Evolutionary conservation across 2,888 invertebrate species (phyloP).

Genomic region (Trichacis sp.): DNA sequence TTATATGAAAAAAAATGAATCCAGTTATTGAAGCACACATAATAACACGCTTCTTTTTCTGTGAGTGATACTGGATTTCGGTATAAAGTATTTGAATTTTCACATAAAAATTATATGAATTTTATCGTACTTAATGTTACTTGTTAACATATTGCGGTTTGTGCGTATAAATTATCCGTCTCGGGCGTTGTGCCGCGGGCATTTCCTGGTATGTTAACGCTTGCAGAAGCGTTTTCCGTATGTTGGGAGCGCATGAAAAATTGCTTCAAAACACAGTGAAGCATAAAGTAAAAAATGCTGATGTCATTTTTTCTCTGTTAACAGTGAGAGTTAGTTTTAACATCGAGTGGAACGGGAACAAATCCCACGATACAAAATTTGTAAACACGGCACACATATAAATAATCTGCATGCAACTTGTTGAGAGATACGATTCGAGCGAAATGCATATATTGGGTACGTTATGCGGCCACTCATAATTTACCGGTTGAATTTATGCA

Average conservation of each 20-base stretch:
- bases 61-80: too few relatives aligned
- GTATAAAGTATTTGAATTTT: too few relatives aligned
- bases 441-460: too few relatives aligned
- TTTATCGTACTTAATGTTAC: background rate
- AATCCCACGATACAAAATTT: background rate
- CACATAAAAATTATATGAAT: too few relatives aligned
- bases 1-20: too few relatives aligned
- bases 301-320: slow-evolving; percentile 21
- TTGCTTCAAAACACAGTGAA: slow-evolving; percentile 13
- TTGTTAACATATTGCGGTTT: slow-evolving; percentile 28
- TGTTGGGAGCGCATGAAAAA: slow-evolving; percentile 20
- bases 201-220: slow-evolving; percentile 35
- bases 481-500: too few relatives aligned
- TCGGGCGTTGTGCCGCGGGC: slow-evolving; percentile 16
- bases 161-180: slow-evolving; percentile 28
- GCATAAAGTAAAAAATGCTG: slow-evolving; percentile 22
- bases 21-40: too few relatives aligned
- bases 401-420: slow-evolving; percentile 18
- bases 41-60: too few relatives aligned
- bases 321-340: slow-evolving; percentile 16
- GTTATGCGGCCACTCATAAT: too few relatives aligned
- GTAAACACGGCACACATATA: slow-evolving; percentile 6
- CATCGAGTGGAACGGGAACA: background rate
- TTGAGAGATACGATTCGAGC: slow-evolving; percentile 25
- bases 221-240: slow-evolving; percentile 19